Conservation (phyloP, 2,888 invertebrate species). For the Tribolium freemani region DNA sequence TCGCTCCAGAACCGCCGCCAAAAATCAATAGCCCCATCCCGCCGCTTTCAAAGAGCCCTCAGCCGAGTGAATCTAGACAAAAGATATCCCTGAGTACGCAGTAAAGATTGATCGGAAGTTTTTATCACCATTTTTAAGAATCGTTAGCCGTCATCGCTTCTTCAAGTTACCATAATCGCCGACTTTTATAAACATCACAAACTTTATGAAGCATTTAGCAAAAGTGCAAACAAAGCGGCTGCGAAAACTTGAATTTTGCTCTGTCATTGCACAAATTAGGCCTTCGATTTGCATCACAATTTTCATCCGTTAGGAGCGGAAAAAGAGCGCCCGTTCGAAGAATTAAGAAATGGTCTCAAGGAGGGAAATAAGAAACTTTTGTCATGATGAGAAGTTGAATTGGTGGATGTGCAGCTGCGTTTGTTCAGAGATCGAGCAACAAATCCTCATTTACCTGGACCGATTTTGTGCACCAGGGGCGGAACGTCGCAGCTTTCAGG, state of each 20-base stretch:
- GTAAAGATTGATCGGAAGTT: constrained; percentile 20
- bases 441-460: constrained; percentile 29
- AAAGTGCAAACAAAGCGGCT: constrained; percentile 1
- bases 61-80: constrained; percentile 8
- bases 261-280: constrained; percentile 29
- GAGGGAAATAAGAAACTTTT: constrained; percentile 29
- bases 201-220: background rate
- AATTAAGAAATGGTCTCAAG: constrained; percentile 13
- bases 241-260: constrained; percentile 19
- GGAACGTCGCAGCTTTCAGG: background rate
- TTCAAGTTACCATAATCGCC: constrained; percentile 21
- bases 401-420: constrained; percentile 38
- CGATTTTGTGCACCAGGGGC: constrained; percentile 12
- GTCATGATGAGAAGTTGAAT: constrained; percentile 18
- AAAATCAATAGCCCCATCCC: constrained; percentile 10
- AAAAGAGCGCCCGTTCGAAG: constrained; percentile 13
- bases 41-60: constrained; percentile 3
- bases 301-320: constrained; percentile 20
- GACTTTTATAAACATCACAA: constrained; percentile 14
- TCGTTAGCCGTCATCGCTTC: constrained; percentile 23
- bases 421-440: constrained; percentile 25
- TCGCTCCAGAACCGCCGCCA: constrained; percentile 1
- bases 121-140: constrained; percentile 23
- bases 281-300: constrained; percentile 33
- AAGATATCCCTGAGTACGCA: constrained; percentile 19